phyloP scores from a whole-genome alignment of 2,888 invertebrate species.

The Cantharis nigra region DNA sequence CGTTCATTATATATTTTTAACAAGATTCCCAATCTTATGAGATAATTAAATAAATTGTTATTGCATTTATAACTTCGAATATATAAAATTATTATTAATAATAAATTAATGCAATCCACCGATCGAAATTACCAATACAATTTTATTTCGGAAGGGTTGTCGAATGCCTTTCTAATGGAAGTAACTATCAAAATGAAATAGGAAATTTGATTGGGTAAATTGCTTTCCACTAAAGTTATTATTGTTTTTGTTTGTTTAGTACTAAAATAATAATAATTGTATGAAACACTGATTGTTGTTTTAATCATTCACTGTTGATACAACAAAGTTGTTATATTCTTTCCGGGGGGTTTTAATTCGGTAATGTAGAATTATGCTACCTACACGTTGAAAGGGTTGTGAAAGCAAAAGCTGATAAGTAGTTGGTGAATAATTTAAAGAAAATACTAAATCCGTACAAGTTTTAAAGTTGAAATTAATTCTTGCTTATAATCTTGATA shows the following conservation, averaged over 20 bases:
- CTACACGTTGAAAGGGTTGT: not conserved
- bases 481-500: slow-evolving; percentile 1
- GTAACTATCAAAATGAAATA: not conserved
- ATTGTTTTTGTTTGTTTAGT: not conserved
- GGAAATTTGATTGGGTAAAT: not conserved
- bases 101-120: not conserved
- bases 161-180: not conserved
- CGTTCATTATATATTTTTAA: too few species aligned
- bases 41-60: too few species aligned
- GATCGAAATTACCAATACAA: not conserved
- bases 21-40: too few species aligned
- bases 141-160: not conserved
- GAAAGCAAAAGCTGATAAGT: not conserved
- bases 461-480: not conserved
- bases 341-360: not conserved
- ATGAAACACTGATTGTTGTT: not conserved
- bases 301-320: not conserved
- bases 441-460: not conserved
- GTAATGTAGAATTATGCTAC: not conserved
- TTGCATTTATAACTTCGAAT: too few species aligned
- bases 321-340: not conserved
- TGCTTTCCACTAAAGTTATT: not conserved
- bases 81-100: too few species aligned
- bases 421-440: not conserved
- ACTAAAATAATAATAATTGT: not conserved